Base-by-base conservation (phyloP, 2,113 vertebrate species). In the Hippoglossus stenolepis region DNA sequence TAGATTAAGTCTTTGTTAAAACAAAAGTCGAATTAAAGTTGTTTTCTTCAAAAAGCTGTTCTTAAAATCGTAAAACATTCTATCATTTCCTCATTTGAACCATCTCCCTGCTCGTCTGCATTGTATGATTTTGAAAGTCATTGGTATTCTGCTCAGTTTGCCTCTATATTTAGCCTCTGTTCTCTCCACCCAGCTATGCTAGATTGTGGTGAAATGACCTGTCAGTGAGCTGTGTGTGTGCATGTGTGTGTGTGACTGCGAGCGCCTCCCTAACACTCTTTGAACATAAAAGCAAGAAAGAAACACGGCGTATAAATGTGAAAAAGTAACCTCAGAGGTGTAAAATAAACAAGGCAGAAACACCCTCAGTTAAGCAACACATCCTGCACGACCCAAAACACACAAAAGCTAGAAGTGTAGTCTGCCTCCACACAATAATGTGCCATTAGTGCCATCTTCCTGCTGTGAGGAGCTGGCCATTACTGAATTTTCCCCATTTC, bases 161-260 rank as follows among this genome's bases (percentile, higher is more conserved):
- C 14, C 13, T 83, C 81, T 85, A 83, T 89, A 84, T 85, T 88
- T 84, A 89, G 83, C 71, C 45, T 23, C 65, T 62, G 45, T 64
- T 79, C 81, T 66, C 69, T 85, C 67, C 61, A 70, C 70, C 53
- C 38, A 60, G 72, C 80, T 73, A 70, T 51, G 78, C 79, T 77
- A 80, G 75, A 81, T 64, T 80, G 77, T 84, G 69, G 65, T 82
- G 79, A 83, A 89, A 82, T 86, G 80, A 86, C 86, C 84, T 84
- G 82, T 85, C 88, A 79, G 73, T 71, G 65, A 66, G 73, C 56
- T 21, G 17, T 11, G 12, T 23, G 65, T 74, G 23, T 53, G 24
- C 20, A 7, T 28, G 21, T 51, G 40, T 62, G 64, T 49, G 24
- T 66, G 23, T 67, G 65, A 49, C 43, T 49, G 43, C 49, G 40